Evolutionary conservation across 2,797 vertebrate genomes (phyloP), one percentile per base, ranked within the genome.

Genomic region (Microctenopoma steveboyesi): DNA sequence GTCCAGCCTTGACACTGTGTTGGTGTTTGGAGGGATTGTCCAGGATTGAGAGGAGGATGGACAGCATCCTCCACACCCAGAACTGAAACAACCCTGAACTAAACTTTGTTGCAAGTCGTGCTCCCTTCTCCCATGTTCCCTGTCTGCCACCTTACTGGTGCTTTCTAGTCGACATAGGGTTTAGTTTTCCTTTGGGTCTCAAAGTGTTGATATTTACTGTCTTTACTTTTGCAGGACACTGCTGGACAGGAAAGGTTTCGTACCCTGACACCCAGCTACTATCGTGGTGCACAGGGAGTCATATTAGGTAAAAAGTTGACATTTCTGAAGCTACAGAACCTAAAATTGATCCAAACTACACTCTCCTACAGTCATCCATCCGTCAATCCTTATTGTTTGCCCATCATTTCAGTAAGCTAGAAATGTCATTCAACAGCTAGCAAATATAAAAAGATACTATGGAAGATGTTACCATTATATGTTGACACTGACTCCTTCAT

Each of bases 191-290:
- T 28, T 11, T 37, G 7, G 9, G 7, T 37, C 35, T 37, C 3
- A 37, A 37, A 37, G 8, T 37, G 33, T 48, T 73, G 33, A 7
- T 37, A 16, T 42, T 55, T 58, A 4, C 52, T 22, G 12, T 70
- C 6, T 66, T 81, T 62, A 6, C 52, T 85, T 92, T 86, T 81
- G 4, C 81, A 99, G 98, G 97, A 99, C 89, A 99, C 97, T 27
- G 98, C 97, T 37, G 98, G 97, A 89, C 97, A 99, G 91, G 97
- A 99, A 76, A 91, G 98, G 50, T 98, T 99, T 92, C 95, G 97
- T 80, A 99, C 98, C 25, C 75, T 99, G 88, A 98, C 97, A 2
- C 97, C 97, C 79, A 99, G 97, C 88, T 99, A 99, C 90, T 99
- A 98, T 58, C 96, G 98, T 78, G 97, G 97, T 65, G 97, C 97